Evolutionary conservation across 92 coral and sea anemone species (phyloP).

Genomic region (Porites evermanni): DNA sequence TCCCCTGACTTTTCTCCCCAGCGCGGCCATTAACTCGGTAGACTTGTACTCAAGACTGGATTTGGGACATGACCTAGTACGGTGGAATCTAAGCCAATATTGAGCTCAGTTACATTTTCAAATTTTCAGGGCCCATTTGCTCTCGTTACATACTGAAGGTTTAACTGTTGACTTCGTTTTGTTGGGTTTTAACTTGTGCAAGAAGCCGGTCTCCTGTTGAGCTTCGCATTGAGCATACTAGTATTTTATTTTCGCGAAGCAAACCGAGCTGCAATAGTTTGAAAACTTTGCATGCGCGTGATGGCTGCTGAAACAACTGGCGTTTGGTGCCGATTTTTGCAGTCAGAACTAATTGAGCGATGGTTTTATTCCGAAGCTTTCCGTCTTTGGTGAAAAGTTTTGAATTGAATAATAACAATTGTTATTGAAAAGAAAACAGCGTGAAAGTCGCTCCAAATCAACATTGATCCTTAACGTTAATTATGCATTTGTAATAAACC

Average conservation of each 20-base stretch:
- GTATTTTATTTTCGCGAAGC: constrained; percentile 9
- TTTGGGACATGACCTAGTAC: constrained; percentile 13
- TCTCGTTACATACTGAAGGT: background rate
- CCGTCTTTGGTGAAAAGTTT: constrained; percentile 1
- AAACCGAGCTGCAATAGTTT: background rate
- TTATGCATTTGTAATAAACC: constrained; percentile 33
- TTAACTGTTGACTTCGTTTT: background rate
- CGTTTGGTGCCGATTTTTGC: background rate
- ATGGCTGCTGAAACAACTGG: constrained; percentile 3
- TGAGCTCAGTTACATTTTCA: background rate
- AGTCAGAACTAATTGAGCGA: background rate
- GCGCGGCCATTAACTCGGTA: constrained; percentile 14
- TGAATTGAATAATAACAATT: background rate
- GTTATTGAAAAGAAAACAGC: constrained; percentile 27
- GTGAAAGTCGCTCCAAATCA: constrained; percentile 27
- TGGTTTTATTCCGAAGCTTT: background rate
- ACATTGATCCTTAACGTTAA: constrained; percentile 19
- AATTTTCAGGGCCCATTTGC: background rate
- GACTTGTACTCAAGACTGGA: background rate
- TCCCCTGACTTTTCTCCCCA: constrained; percentile 24
- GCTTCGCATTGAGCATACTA: background rate
- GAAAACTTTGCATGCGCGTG: constrained; percentile 9
- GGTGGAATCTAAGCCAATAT: background rate
- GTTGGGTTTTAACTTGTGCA: background rate
- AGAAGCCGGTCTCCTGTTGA: constrained; percentile 25